Base-by-base conservation (phyloP, 2,888 invertebrate genomes). In the Biston stratarius region DNA sequence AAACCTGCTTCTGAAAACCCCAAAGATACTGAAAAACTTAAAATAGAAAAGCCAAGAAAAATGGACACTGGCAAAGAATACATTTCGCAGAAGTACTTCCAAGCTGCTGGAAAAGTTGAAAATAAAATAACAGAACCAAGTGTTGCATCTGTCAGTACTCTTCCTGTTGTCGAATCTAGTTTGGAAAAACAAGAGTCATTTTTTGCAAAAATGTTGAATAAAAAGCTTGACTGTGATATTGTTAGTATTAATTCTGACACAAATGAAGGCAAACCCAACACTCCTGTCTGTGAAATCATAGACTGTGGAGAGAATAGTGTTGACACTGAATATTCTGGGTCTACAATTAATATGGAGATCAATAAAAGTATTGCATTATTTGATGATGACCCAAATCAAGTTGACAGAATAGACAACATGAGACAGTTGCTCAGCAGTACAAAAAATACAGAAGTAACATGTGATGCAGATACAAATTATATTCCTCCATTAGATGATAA, bases 261-360 rank as follows among this genome's bases (percentile, higher is more conserved):
- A 24, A 68, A 42, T 42, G 62, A 56, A 44, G 64, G 34, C 42
- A 76, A 77, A 53, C 79, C 88, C 6, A 77, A 79, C 34, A 87
- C 86, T 14, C 89, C 89, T 1, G 62, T 81, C 52, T 88, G 86
- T 72, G 85, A 87, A 45, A 73, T 88, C 0, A 65, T 85, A 6
- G 76, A 84, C 12, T 83, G 83, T 77, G 88, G 86, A 0, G 91
- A 92, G 55, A 85, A 89, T 55, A 91, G 89, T 58, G 90, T 89
- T 65, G 92, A 92, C 51, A 88, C 91, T 3, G 81, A 89, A 52
- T 91, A 87, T 72, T 93, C 94, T 7, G 85, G 85, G 12, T 92
- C 93, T 3, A 94, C 94, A 1, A 94, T 94, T 12, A 88, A 93
- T 67, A 85, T 86, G 63, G 94, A 94, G 85, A 94, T 94, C 15